Evolutionary conservation across 2,797 vertebrate genomes (phyloP).

Genomic region (Micropoecilia bifurca): DNA sequence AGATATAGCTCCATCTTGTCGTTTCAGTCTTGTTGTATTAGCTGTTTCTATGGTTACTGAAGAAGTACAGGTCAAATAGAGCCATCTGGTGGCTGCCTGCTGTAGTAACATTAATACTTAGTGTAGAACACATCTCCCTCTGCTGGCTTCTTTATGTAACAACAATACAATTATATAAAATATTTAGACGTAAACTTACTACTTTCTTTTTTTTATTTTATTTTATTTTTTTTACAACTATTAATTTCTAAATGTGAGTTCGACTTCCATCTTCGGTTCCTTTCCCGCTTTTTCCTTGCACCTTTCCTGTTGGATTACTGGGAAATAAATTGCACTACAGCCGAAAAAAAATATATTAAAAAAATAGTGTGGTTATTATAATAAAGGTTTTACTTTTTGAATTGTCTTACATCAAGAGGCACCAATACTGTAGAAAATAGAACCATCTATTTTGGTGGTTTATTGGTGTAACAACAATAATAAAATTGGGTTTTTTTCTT

Average conservation of each 20-base stretch:
- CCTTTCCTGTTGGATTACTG: no score
- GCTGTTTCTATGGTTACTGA: constrained; percentile 63
- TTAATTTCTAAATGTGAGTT: not conserved
- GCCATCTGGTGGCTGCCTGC: constrained; percentile 48
- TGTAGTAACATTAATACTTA: not conserved
- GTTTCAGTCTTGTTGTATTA: constrained; percentile 19
- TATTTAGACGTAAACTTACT: not conserved
- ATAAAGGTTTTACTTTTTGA: not conserved
- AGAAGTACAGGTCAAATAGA: not conserved
- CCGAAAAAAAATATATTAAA: no score
- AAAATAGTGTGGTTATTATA: no score
- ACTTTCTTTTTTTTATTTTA: not conserved
- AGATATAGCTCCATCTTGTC: constrained; percentile 28
- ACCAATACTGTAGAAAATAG: not conserved
- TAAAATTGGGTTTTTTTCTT: constrained; percentile 8
- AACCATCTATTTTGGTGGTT: not conserved
- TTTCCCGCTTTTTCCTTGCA: no score
- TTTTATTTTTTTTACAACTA: not conserved
- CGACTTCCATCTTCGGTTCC: no score
- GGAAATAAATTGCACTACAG: no score
- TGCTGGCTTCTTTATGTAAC: constrained; percentile 27
- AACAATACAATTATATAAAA: not conserved
- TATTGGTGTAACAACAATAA: not conserved
- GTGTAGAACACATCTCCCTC: constrained; percentile 14
- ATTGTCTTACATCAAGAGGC: not conserved